A percentile compares a stretch with the other conserved stretches of the same genome.
These are phyloP conservation scores for Micrastur ruficollis DNA, from an alignment of 2,797 vertebrate genomes.

Conservation along the genomic window DNA sequence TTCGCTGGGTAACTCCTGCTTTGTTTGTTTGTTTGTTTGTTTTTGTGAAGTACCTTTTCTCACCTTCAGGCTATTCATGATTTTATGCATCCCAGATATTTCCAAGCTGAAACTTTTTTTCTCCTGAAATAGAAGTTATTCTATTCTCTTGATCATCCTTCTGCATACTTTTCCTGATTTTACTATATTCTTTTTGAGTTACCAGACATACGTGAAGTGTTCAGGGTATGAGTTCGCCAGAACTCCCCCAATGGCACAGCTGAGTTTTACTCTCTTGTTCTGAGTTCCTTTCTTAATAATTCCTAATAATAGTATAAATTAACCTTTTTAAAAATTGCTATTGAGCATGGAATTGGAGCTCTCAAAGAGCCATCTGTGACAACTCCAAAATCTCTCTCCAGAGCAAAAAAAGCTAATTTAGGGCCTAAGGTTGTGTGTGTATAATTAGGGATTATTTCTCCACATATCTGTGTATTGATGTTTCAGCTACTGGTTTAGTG, in stretches of 20 bases:
- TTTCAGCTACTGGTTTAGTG: not conserved
- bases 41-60: not conserved
- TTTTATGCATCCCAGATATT: not conserved
- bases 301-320: not conserved
- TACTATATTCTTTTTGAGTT: not conserved
- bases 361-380: not conserved
- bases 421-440: not conserved
- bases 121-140: not conserved
- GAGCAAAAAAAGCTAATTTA: not conserved
- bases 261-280: not conserved
- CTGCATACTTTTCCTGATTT: not conserved
- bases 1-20: not conserved
- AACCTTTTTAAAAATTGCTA: not conserved
- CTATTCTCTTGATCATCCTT: not conserved
- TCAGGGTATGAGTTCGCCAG: not conserved
- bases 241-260: not conserved
- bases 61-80: not conserved
- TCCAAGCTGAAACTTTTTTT: not conserved
- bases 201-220: not conserved
- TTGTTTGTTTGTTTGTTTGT: not conserved
- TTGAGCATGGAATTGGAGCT: not conserved
- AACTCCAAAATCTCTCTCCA: not conserved
- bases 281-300: not conserved
- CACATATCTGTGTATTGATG: not conserved
- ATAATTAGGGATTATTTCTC: not conserved